Evolutionary conservation across 2,113 vertebrate genomes (phyloP).

Genomic region (Mus musculus): DNA sequence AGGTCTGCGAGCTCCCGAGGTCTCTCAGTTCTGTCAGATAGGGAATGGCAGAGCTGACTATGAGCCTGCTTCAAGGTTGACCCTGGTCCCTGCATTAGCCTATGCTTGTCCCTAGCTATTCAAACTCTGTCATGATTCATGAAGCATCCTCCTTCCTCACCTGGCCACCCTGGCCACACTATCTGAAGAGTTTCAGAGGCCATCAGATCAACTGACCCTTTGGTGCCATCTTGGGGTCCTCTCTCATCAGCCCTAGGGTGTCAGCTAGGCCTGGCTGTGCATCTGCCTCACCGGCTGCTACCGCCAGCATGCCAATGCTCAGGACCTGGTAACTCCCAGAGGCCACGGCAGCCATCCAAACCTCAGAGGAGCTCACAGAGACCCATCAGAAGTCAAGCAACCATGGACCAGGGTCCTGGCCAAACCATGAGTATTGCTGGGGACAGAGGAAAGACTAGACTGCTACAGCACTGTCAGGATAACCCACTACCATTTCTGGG

Average conservation of each 20-base stretch:
- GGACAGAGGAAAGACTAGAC: background rate
- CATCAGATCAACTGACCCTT: background rate
- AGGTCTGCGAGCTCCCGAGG: background rate
- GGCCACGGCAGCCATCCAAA: background rate
- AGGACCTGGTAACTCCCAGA: background rate
- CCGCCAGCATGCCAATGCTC: background rate
- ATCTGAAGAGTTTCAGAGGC: background rate
- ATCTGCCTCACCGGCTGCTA: background rate
- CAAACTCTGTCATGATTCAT: background rate
- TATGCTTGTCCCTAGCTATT: background rate
- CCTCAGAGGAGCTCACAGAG: background rate
- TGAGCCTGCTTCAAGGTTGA: background rate
- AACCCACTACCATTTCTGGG: background rate
- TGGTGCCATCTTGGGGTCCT: background rate
- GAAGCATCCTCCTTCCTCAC: background rate
- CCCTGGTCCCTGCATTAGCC: accelerated
- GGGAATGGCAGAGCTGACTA: accelerated
- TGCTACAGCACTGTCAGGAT: background rate
- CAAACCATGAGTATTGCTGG: accelerated
- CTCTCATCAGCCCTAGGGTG: background rate
- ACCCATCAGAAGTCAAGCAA: background rate
- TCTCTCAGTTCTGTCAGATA: background rate
- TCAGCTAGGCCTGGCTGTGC: background rate
- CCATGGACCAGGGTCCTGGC: background rate
- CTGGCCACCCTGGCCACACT: background rate